Conservation (phyloP, 2,113 vertebrate species). For the Paratilapia polleni region DNA sequence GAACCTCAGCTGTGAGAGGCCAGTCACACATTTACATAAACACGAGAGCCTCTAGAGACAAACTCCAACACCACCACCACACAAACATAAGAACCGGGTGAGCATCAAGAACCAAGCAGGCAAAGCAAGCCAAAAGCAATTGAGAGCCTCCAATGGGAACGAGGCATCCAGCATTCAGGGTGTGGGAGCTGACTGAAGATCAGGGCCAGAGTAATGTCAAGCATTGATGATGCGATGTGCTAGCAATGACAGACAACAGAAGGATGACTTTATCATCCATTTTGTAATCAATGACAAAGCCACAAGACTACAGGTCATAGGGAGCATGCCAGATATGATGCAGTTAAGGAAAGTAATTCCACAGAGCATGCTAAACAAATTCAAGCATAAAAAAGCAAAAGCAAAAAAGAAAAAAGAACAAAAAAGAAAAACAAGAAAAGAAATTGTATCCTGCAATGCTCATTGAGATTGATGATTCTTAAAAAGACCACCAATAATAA, state of each 20-base stretch:
- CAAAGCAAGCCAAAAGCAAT: constrained; percentile 82
- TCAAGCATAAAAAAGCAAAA: constrained; percentile 47
- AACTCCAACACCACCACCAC: constrained; percentile 56
- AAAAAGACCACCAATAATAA: constrained; percentile 70
- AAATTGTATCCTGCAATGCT: constrained; percentile 65
- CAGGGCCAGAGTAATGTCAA: constrained; percentile 81
- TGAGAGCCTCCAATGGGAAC: constrained; percentile 79
- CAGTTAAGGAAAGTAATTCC: constrained; percentile 45
- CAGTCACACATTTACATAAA: constrained; percentile 33
- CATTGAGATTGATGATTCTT: constrained; percentile 76
- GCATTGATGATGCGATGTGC: constrained; percentile 77
- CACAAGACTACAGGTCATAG: constrained; percentile 60
- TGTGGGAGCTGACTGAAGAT: constrained; percentile 81
- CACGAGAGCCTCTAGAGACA: constrained; percentile 38
- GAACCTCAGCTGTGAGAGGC: constrained; percentile 50
- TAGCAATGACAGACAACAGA: constrained; percentile 66
- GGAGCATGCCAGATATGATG: constrained; percentile 70
- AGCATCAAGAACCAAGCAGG: constrained; percentile 67
- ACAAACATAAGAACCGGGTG: constrained; percentile 59
- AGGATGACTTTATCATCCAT: constrained; percentile 68
- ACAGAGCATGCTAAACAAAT: constrained; percentile 45
- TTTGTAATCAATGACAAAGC: constrained; percentile 66
- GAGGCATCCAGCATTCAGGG: constrained; percentile 81
- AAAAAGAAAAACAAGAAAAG: constrained; percentile 57
- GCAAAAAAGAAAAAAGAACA: constrained; percentile 20